Percentiles rank a stretch among this genome's conserved stretches.
Evolutionary conservation across 2,797 vertebrate genomes (phyloP).

Genomic region (Etheostoma nigrum): DNA sequence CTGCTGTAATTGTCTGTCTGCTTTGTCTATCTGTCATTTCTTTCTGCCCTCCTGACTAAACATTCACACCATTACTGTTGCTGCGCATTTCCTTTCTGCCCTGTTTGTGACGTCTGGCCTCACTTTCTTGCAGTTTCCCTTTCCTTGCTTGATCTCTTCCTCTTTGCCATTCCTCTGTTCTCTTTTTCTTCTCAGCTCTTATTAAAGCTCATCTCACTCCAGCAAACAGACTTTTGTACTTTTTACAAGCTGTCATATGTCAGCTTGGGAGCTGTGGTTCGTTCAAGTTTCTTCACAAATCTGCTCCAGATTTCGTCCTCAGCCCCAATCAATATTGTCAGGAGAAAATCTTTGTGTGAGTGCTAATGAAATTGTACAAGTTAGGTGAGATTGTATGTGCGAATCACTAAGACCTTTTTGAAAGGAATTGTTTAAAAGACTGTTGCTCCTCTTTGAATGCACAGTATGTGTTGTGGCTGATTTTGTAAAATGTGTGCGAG

Average conservation of each 20-base stretch:
- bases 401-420: conserved; percentile 58
- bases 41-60: conserved; percentile 27
- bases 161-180: neutral
- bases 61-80: conserved; percentile 26
- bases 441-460: conserved; percentile 49
- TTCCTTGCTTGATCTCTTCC: conserved; percentile 26
- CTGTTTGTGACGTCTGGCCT: conserved; percentile 44
- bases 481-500: conserved; percentile 30
- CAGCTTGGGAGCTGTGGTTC: no score
- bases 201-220: conserved; percentile 48
- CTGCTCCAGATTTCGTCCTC: no score
- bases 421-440: conserved; percentile 61
- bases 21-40: conserved; percentile 40
- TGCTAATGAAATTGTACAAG: conserved; percentile 36
- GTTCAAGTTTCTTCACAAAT: no score
- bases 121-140: conserved; percentile 16
- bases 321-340: no score
- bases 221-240: conserved; percentile 45
- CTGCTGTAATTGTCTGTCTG: conserved; percentile 29
- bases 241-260: conserved; percentile 33
- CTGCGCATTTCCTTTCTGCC: conserved; percentile 25
- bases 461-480: conserved; percentile 35
- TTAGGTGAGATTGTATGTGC: conserved; percentile 16
- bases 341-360: no score
- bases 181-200: conserved; percentile 24